A percentile compares a stretch with the other conserved stretches of the same genome.
Conservation (phyloP, 1,140 invertebrate species). For the Matsumurasca onukii region DNA sequence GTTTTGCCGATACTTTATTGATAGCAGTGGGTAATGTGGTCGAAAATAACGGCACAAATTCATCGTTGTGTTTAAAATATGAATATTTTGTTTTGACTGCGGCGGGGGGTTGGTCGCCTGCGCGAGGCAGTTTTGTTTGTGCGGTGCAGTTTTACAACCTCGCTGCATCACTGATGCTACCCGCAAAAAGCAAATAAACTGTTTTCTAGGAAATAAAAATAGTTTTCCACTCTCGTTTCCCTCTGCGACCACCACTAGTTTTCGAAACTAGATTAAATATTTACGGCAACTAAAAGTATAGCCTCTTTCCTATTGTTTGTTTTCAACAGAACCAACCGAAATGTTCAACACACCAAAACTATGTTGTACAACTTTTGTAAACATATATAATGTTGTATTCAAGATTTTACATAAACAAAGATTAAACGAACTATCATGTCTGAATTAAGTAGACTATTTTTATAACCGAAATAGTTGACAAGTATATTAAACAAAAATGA, state of each 20-base stretch:
- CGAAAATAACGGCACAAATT: background rate
- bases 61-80: constrained; percentile 19
- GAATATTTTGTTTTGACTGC: constrained; percentile 25
- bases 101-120: background rate
- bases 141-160: background rate
- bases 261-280: too few relatives aligned
- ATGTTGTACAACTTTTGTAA: too few relatives aligned
- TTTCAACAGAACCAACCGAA: too few relatives aligned
- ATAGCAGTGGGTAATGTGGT: background rate
- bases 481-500: too few relatives aligned
- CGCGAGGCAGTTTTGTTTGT: constrained; percentile 20
- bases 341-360: too few relatives aligned
- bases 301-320: too few relatives aligned
- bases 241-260: background rate
- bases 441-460: too few relatives aligned
- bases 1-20: constrained; percentile 16
- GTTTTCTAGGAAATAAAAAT: background rate
- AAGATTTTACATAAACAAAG: too few relatives aligned
- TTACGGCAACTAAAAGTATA: too few relatives aligned
- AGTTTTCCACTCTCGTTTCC: background rate
- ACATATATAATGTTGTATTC: too few relatives aligned
- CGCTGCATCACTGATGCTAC: background rate
- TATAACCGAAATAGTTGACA: too few relatives aligned
- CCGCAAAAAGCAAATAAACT: constrained; percentile 21
- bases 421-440: too few relatives aligned